These are phyloP conservation scores for Plotosus lineatus DNA, from an alignment of 2,113 vertebrate genomes.

Conservation along the genomic window DNA sequence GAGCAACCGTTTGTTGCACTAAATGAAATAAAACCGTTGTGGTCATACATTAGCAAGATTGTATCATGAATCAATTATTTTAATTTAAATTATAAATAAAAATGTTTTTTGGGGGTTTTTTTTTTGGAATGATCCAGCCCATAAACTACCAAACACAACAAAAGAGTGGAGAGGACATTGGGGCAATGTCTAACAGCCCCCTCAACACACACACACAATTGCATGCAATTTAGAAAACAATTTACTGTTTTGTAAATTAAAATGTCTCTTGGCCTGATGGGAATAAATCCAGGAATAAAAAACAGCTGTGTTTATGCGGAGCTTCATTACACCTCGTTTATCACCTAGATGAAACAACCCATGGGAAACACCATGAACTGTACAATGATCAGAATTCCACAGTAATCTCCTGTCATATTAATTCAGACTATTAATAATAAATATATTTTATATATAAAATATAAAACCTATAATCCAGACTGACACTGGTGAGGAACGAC, in stretches of 20 bases:
- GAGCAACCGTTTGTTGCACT: too few species aligned
- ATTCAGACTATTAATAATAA: too few species aligned
- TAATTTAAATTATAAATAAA: too few species aligned
- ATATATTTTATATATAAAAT: too few species aligned
- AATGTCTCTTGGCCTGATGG: neutral
- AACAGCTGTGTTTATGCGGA: neutral
- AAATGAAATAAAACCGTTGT: too few species aligned
- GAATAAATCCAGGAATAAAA: constrained; percentile 9
- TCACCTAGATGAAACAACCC: neutral
- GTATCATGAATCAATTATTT: too few species aligned
- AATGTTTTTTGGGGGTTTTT: too few species aligned
- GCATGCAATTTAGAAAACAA: neutral
- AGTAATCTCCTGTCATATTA: neutral
- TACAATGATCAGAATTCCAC: neutral
- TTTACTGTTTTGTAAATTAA: constrained; percentile 38
- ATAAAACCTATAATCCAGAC: too few species aligned
- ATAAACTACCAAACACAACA: too few species aligned
- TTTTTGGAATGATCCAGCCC: too few species aligned
- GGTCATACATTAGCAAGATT: too few species aligned
- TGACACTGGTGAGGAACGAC: too few species aligned
- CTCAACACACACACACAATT: neutral
- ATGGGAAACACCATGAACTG: neutral
- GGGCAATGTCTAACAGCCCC: neutral
- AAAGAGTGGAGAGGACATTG: neutral
- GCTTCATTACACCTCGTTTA: neutral